Evolutionary conservation across 2,888 invertebrate genomes (phyloP).

Genomic region (Lasioglossum calceatum): DNA sequence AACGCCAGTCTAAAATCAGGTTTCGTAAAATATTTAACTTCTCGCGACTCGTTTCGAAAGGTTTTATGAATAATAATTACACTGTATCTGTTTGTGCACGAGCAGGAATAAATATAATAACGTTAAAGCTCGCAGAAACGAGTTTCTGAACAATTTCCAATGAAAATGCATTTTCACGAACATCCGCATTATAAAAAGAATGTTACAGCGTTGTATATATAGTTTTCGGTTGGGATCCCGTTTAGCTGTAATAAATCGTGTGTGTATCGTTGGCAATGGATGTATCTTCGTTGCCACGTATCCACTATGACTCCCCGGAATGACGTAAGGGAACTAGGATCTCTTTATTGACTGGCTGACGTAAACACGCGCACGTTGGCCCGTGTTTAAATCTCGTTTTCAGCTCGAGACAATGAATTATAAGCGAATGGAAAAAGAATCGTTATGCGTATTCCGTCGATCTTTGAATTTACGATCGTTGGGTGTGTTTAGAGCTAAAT

Average conservation of each 20-base stretch:
- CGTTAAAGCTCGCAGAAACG: neutral
- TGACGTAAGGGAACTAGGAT: constrained; percentile 48
- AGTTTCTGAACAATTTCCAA: neutral
- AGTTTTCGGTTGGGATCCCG: constrained; percentile 9
- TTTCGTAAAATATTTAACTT: neutral
- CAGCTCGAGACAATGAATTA: constrained; percentile 1
- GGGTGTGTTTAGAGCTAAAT: neutral
- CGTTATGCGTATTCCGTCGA: neutral
- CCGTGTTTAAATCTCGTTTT: constrained; percentile 15
- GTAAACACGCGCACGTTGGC: constrained; percentile 55
- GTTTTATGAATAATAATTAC: neutral
- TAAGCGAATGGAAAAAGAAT: neutral
- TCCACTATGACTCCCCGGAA: constrained; percentile 13
- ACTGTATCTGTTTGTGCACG: neutral
- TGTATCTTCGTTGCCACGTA: constrained; percentile 23
- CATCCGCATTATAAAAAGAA: neutral
- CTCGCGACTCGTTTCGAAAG: neutral
- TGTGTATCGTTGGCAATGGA: constrained; percentile 42
- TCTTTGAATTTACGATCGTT: neutral
- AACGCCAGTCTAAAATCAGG: neutral
- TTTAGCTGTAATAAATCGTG: constrained; percentile 28
- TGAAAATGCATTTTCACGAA: neutral
- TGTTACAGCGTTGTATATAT: neutral
- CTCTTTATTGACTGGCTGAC: constrained; percentile 59
- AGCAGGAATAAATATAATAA: neutral